Conservation (phyloP, 1,140 invertebrate species). For the Neelides sp. region DNA sequence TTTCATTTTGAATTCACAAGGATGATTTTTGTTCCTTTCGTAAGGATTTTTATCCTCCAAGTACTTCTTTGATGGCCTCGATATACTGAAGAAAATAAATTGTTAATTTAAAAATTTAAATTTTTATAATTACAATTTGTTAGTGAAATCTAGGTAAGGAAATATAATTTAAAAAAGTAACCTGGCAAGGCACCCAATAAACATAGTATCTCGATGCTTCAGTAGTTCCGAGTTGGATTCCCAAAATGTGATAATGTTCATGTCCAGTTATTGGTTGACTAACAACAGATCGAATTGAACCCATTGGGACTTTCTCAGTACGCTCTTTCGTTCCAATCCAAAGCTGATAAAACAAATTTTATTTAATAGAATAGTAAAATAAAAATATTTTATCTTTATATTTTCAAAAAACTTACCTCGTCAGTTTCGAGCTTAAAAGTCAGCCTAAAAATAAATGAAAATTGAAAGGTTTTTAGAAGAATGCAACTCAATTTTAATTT, state of each 20-base stretch:
- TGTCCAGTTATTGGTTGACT: constrained; percentile 76
- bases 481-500: not conserved
- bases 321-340: constrained; percentile 90
- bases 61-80: constrained; percentile 79
- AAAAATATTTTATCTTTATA: not conserved
- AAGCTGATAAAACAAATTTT: constrained; percentile 45
- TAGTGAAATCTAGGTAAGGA: not conserved
- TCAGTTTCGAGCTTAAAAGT: constrained; percentile 87
- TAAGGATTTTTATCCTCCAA: constrained; percentile 74
- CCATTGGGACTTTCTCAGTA: constrained; percentile 85
- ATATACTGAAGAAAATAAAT: constrained; percentile 49
- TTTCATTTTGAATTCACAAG: too few species aligned
- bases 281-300: constrained; percentile 70
- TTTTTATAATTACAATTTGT: not conserved
- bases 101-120: not conserved
- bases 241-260: constrained; percentile 88
- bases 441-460: constrained; percentile 41
- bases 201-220: constrained; percentile 84
- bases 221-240: constrained; percentile 72
- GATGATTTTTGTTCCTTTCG: too few species aligned
- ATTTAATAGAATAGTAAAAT: not conserved
- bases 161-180: constrained; percentile 10
- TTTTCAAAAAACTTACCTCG: too few species aligned
- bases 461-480: not conserved
- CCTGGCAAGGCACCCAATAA: constrained; percentile 84